Conservation (phyloP, 2,888 invertebrate species). For the Sinodicranocentrus sp. region DNA sequence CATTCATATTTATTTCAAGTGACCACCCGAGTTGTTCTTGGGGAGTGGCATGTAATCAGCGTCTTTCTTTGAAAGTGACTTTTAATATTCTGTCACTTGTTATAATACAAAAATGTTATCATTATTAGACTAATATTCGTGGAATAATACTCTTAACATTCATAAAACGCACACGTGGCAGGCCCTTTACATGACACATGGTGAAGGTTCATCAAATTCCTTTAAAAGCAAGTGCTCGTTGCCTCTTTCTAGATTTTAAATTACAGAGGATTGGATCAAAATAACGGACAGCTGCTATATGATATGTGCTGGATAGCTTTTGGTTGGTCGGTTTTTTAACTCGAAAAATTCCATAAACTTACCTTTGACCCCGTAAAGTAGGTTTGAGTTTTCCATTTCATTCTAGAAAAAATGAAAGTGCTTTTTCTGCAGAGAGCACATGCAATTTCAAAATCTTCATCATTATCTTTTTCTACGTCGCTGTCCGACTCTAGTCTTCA, state of each 20-base stretch:
- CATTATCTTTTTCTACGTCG: too few relatives aligned
- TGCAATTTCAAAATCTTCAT: too few relatives aligned
- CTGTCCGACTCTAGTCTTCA: too few relatives aligned
- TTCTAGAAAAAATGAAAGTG: background rate
- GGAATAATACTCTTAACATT: background rate
- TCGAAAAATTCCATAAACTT: background rate
- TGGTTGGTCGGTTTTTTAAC: too few relatives aligned
- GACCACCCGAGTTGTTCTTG: constrained; percentile 64
- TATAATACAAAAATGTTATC: constrained; percentile 18
- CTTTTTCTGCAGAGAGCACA: too few relatives aligned
- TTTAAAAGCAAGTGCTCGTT: too few relatives aligned
- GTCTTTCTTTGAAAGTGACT: constrained; percentile 23
- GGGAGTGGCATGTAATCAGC: constrained; percentile 58
- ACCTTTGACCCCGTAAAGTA: constrained; percentile 3
- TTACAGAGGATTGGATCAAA: too few relatives aligned
- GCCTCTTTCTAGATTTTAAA: too few relatives aligned
- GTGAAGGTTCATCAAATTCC: too few relatives aligned
- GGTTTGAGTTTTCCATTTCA: background rate
- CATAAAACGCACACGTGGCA: constrained; percentile 17
- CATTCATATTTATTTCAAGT: constrained; percentile 29
- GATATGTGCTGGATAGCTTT: too few relatives aligned
- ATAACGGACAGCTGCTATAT: too few relatives aligned
- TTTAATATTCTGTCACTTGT: constrained; percentile 22
- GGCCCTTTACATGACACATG: constrained; percentile 34
- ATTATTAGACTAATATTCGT: background rate